Evolutionary conservation across 2,888 invertebrate species (phyloP).

Genomic region (Aphidoletes aphidimyza): DNA sequence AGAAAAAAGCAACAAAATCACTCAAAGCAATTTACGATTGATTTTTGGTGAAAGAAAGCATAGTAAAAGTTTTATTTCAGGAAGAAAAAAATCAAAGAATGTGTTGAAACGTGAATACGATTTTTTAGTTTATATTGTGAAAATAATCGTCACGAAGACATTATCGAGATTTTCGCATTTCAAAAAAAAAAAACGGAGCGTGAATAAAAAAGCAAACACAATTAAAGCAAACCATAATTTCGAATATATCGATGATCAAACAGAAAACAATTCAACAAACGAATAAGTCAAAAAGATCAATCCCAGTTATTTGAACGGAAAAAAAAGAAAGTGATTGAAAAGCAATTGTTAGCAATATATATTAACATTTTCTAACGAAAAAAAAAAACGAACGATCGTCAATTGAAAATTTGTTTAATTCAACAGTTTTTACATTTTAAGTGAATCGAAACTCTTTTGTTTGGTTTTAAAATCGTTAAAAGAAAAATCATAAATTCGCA

Average conservation of each 20-base stretch:
- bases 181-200: background rate
- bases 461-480: background rate
- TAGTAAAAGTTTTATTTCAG: background rate
- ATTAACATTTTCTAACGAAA: background rate
- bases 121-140: background rate
- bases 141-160: background rate
- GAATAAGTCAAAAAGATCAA: background rate
- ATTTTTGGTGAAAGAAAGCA: too few species aligned
- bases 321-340: background rate
- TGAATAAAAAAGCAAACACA: background rate
- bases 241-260: background rate
- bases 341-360: background rate
- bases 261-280: slow-evolving; percentile 7
- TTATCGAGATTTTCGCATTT: too few species aligned
- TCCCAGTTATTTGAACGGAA: slow-evolving; percentile 35
- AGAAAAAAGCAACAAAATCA: background rate
- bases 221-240: background rate
- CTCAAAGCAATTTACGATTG: background rate
- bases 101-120: background rate
- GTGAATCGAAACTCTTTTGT: background rate
- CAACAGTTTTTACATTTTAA: background rate
- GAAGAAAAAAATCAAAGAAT: background rate
- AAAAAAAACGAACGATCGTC: background rate
- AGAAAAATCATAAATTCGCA: background rate
- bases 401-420: background rate